Evolutionary conservation across 2,113 vertebrate species (phyloP), one percentile per base, ranked within the genome.

Genomic region (Hepsetus odoe): DNA sequence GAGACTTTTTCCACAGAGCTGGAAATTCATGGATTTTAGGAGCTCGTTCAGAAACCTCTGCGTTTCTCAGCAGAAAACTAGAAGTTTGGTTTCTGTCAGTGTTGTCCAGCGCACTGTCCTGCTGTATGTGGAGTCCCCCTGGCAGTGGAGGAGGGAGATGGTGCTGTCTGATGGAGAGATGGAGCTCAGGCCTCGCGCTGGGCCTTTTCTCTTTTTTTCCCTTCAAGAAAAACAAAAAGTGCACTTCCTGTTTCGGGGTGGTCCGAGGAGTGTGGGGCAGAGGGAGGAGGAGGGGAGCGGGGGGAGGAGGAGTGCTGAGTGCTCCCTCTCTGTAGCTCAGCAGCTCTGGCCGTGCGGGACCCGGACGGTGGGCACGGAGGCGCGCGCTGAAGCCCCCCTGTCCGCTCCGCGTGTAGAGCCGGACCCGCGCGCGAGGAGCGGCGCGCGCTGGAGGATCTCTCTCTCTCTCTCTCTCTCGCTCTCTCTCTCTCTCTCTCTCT

Each of bases 191-290:
- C 61, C 35, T 22, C 6, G 14, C 30, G 18, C 30, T 35, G 1
- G 26, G 28, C 26, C 68, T 71, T 22, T 75, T 65, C 70, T 65
- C 83, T 51, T 82, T 78, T 80, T 74, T 78, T 87, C 62, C 40
- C 81, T 84, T 90, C 82, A 91, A 91, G 87, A 92, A 94, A 93
- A 94, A 90, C 89, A 93, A 92, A 94, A 93, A 93, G 90, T 91
- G 86, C 88, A 93, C 93, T 93, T 93, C 93, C 93, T 94, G 93
- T 93, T 93, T 94, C 92, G 92, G 93, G 93, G 93, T 94, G 93
- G 93, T 93, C 93, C 91, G 87, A 89, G 86, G 90, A 90, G 91
- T 91, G 89, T 88, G 89, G 86, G 90, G 89, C 87, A 85, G 89
- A 84, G 84, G 86, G 86, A 86, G 88, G 82, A 79, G 83, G 76